Evolutionary conservation across 2,113 vertebrate species (phyloP).

Genomic region (Coturnix japonica): DNA sequence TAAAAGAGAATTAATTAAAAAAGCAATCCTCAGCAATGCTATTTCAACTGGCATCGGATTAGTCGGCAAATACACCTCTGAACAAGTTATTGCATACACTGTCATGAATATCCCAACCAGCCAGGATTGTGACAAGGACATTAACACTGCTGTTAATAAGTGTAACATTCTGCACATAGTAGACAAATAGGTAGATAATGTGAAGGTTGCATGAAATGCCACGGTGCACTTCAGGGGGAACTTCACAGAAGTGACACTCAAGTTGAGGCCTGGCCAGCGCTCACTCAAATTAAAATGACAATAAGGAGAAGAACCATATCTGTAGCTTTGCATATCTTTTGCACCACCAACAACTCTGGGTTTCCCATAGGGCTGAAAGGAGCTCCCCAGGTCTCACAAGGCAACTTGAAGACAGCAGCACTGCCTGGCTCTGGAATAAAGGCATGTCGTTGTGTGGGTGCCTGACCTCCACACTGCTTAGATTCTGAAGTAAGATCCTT

Average conservation of each 20-base stretch:
- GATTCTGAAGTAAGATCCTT: not conserved
- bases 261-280: not conserved
- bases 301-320: not conserved
- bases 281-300: not conserved
- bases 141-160: not conserved
- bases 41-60: not conserved
- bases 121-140: accelerated
- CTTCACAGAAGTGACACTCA: not conserved
- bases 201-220: accelerated
- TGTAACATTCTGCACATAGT: not conserved
- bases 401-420: not conserved
- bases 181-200: not conserved
- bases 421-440: not conserved
- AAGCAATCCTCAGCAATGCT: not conserved
- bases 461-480: not conserved
- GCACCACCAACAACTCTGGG: accelerated
- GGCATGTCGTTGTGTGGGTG: not conserved
- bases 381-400: not conserved
- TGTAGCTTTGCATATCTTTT: not conserved
- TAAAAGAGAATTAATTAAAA: constrained; percentile 12
- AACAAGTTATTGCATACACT: not conserved
- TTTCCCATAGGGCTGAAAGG: not conserved
- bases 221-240: not conserved
- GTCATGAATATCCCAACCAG: not conserved
- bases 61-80: not conserved